A percentile compares a stretch with the other conserved stretches of the same genome.
Evolutionary conservation across 2,888 invertebrate genomes (phyloP).

Genomic region (Cosmopolites sordidus): DNA sequence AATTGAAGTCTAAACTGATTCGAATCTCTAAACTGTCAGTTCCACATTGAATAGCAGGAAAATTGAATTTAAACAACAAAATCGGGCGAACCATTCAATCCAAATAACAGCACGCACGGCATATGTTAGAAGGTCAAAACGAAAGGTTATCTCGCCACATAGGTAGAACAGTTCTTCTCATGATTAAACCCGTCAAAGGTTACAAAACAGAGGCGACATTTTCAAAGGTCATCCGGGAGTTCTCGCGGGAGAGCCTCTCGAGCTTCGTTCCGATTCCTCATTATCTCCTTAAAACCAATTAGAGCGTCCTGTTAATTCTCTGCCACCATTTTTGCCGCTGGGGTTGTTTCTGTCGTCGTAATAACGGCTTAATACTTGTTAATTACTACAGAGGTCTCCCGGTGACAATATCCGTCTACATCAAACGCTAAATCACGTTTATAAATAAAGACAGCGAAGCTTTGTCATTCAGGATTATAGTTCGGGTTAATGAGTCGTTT

Average conservation of each 20-base stretch:
- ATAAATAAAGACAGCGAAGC: constrained; percentile 26
- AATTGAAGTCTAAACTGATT: too few species aligned
- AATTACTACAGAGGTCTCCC: constrained; percentile 34
- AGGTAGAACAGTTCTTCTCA: constrained; percentile 31
- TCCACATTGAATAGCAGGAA: background rate
- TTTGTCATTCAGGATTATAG: background rate
- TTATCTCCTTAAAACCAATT: constrained; percentile 35
- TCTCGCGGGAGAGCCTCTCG: constrained; percentile 14
- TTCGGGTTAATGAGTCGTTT: background rate
- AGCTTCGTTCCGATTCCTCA: constrained; percentile 22
- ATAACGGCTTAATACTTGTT: constrained; percentile 38
- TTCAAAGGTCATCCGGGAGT: constrained; percentile 29
- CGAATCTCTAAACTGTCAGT: background rate
- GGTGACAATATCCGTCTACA: constrained; percentile 33
- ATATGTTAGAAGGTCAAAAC: constrained; percentile 31
- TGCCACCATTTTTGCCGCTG: constrained; percentile 28
- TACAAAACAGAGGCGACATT: constrained; percentile 31
- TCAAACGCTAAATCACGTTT: constrained; percentile 34
- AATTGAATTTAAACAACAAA: background rate
- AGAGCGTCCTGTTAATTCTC: constrained; percentile 32
- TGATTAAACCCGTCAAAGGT: constrained; percentile 35
- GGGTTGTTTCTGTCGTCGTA: constrained; percentile 31
- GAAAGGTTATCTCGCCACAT: constrained; percentile 33
- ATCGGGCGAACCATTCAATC: constrained; percentile 9
- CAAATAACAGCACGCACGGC: constrained; percentile 19